These are phyloP conservation scores for Pammene aurita DNA, from an alignment of 2,888 invertebrate genomes.

Conservation along the genomic window DNA sequence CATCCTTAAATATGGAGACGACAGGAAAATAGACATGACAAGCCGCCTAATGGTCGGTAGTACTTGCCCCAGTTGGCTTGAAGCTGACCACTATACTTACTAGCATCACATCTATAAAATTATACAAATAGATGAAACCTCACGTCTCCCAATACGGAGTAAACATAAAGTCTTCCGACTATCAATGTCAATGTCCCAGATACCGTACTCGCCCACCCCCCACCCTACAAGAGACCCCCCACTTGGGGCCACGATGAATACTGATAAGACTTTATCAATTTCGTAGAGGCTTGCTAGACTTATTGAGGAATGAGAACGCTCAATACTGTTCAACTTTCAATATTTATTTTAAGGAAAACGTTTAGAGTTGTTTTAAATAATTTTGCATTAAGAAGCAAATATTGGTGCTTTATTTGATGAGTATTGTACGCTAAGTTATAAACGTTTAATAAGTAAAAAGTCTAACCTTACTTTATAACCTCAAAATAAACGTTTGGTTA, in stretches of 20 bases:
- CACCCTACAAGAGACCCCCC: constrained; percentile 24
- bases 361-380: not conserved
- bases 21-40: constrained; percentile 17
- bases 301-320: constrained; percentile 12
- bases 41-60: constrained; percentile 19
- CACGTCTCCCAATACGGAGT: constrained; percentile 14
- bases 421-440: no score
- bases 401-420: not conserved
- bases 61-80: constrained; percentile 21
- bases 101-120: no score
- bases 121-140: constrained; percentile 21
- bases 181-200: constrained; percentile 40
- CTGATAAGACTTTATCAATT: constrained; percentile 50
- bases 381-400: not conserved
- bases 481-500: constrained; percentile 11
- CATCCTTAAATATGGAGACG: not conserved
- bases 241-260: constrained; percentile 44
- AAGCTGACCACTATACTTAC: no score
- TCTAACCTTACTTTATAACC: constrained; percentile 5
- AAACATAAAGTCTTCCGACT: constrained; percentile 33
- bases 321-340: not conserved
- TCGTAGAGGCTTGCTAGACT: constrained; percentile 21
- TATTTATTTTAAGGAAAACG: not conserved
- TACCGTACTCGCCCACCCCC: constrained; percentile 1
- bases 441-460: not conserved